Percentiles rank a stretch among this genome's conserved stretches.
phyloP scores from a whole-genome alignment of 2,888 invertebrate species.

The Perizoma affinitatum region DNA sequence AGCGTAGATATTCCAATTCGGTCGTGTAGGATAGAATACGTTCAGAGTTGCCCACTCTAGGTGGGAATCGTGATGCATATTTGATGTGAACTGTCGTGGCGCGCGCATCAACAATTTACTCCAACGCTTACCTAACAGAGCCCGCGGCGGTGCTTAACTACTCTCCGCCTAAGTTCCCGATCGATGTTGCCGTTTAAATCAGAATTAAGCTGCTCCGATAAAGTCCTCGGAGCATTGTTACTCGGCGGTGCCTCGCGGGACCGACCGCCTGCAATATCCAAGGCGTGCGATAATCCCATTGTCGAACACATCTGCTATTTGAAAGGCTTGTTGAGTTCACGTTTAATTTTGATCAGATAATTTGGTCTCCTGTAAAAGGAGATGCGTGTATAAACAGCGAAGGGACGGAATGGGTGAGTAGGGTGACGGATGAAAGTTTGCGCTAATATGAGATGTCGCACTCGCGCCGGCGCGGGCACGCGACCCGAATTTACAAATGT shows the following conservation, averaged over 20 bases:
- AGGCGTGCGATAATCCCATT: constrained; percentile 38
- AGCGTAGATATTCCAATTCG: constrained; percentile 57
- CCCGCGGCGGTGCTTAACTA: constrained; percentile 58
- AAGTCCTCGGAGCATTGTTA: constrained; percentile 50
- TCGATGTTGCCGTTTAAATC: constrained; percentile 61
- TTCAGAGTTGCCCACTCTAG: constrained; percentile 49
- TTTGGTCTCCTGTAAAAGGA: constrained; percentile 39
- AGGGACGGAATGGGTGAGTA: constrained; percentile 41
- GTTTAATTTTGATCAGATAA: constrained; percentile 45
- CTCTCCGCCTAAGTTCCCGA: constrained; percentile 52
- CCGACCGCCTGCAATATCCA: constrained; percentile 41
- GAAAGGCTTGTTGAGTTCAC: constrained; percentile 40
- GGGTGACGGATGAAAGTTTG: constrained; percentile 39
- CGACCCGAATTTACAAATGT: constrained; percentile 42
- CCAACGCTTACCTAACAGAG: constrained; percentile 60
- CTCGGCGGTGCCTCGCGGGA: constrained; percentile 24
- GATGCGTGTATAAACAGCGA: constrained; percentile 40
- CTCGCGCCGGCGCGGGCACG: constrained; percentile 42
- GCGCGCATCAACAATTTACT: constrained; percentile 68
- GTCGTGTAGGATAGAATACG: constrained; percentile 42
- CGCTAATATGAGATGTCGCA: constrained; percentile 48
- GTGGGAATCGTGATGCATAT: constrained; percentile 69
- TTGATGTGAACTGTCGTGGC: constrained; percentile 62
- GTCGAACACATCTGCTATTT: constrained; percentile 33
- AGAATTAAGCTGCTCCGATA: constrained; percentile 55